These are phyloP conservation scores for Passer domesticus DNA, from an alignment of 2,113 vertebrate species.

Conservation along the genomic window DNA sequence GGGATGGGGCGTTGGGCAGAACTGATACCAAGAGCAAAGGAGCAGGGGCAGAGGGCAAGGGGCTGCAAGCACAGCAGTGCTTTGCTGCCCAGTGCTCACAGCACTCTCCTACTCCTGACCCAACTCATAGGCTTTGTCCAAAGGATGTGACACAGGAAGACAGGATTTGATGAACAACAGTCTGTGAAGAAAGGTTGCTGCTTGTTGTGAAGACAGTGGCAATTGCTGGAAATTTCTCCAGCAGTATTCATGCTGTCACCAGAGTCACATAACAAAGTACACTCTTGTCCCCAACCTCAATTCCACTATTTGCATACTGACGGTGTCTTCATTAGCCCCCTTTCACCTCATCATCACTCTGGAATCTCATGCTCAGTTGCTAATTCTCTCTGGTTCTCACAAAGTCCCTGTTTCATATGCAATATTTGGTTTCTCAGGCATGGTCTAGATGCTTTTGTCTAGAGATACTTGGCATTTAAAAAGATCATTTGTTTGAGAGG, in stretches of 20 bases:
- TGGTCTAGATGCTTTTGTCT: background rate
- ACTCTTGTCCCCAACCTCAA: background rate
- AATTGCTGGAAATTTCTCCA: background rate
- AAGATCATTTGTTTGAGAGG: background rate
- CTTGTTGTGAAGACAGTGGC: background rate
- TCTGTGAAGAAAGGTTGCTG: background rate
- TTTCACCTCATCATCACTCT: background rate
- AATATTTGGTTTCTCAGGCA: background rate
- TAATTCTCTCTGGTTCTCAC: background rate
- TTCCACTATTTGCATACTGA: background rate
- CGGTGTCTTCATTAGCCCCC: background rate
- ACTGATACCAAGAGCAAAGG: background rate
- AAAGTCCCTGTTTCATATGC: background rate
- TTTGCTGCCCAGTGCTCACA: rapidly evolving
- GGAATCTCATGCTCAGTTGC: background rate
- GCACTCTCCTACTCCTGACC: background rate
- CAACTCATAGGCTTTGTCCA: rapidly evolving
- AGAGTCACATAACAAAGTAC: background rate
- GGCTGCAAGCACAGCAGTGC: too few relatives aligned
- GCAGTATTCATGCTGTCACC: background rate
- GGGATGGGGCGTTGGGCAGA: too few relatives aligned
- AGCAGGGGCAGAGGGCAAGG: background rate
- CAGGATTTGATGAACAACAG: background rate
- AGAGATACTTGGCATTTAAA: background rate
- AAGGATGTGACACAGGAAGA: background rate